Percentiles rank a stretch among this genome's conserved stretches.
Conservation (phyloP, 1,140 invertebrate genomes). For the Drosophila miranda region DNA sequence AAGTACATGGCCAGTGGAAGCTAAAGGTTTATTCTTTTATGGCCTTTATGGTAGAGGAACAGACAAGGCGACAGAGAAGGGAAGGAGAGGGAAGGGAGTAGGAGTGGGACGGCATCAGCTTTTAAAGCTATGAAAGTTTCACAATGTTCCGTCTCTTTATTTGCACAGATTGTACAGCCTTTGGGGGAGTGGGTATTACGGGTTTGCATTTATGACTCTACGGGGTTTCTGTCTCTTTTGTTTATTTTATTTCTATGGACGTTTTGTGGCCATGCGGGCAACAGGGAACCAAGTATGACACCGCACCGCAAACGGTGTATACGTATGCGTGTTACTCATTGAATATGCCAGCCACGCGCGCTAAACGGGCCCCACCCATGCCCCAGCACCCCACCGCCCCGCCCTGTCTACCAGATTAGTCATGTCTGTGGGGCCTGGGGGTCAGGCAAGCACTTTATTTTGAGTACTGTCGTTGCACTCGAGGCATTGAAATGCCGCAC, state of each 20-base stretch:
- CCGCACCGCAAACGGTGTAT: not conserved
- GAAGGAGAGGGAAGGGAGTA: no score
- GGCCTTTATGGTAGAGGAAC: not conserved
- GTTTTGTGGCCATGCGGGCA: no score
- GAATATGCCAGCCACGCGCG: slow-evolving; percentile 50
- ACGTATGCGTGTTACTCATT: slow-evolving; percentile 58
- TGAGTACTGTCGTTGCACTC: slow-evolving; percentile 30
- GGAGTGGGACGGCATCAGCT: no score
- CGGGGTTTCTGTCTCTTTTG: slow-evolving; percentile 2
- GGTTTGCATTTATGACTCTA: not conserved
- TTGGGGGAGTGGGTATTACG: no score
- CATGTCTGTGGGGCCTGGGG: slow-evolving; percentile 19
- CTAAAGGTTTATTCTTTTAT: slow-evolving; percentile 18
- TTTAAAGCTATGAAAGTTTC: no score
- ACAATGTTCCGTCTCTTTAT: no score
- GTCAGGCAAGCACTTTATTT: slow-evolving; percentile 27
- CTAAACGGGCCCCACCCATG: slow-evolving; percentile 1
- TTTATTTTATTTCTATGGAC: no score
- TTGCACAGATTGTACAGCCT: no score
- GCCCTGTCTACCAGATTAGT: not conserved
- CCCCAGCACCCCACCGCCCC: not conserved
- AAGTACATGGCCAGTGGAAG: slow-evolving; percentile 12
- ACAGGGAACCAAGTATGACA: not conserved
- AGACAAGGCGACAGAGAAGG: not conserved
- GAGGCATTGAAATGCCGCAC: slow-evolving; percentile 50